Percentiles rank a stretch among this genome's conserved stretches.
phyloP scores from a whole-genome alignment of 2,797 vertebrate species.

The Meda fulgida region DNA sequence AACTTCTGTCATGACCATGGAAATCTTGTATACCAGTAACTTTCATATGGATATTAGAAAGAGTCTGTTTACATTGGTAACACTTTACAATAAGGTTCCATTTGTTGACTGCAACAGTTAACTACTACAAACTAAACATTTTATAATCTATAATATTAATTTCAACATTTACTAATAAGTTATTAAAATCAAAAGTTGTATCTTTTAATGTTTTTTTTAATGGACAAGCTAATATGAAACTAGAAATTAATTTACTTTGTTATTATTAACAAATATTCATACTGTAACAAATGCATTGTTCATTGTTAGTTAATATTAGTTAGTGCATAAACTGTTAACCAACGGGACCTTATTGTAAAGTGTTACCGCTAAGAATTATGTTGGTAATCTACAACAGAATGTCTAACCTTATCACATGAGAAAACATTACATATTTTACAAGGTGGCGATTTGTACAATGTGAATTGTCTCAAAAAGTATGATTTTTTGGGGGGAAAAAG shows the following conservation, averaged over 20 bases:
- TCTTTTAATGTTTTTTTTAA: not conserved
- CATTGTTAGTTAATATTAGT: no score
- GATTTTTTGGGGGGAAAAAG: not conserved
- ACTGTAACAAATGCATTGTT: no score
- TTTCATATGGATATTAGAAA: not conserved
- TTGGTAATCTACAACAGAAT: no score
- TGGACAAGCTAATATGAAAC: not conserved
- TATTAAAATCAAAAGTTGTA: not conserved
- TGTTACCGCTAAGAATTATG: no score
- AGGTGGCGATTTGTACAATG: not conserved
- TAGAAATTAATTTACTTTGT: not conserved
- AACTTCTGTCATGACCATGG: not conserved
- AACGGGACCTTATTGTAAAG: not conserved
- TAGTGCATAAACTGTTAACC: no score
- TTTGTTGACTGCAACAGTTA: not conserved
- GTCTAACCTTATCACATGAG: no score
- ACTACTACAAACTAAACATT: not conserved
- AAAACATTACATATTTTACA: not conserved
- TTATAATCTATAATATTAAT: not conserved
- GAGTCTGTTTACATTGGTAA: not conserved
- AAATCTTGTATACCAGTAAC: not conserved
- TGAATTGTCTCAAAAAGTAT: rapidly evolving
- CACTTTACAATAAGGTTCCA: not conserved
- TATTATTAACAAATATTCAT: not conserved
- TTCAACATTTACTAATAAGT: not conserved